Evolutionary conservation across 37 sponge, comb jelly and placozoan genomes (phyloP).

Genomic region (Spongilla lacustris): DNA sequence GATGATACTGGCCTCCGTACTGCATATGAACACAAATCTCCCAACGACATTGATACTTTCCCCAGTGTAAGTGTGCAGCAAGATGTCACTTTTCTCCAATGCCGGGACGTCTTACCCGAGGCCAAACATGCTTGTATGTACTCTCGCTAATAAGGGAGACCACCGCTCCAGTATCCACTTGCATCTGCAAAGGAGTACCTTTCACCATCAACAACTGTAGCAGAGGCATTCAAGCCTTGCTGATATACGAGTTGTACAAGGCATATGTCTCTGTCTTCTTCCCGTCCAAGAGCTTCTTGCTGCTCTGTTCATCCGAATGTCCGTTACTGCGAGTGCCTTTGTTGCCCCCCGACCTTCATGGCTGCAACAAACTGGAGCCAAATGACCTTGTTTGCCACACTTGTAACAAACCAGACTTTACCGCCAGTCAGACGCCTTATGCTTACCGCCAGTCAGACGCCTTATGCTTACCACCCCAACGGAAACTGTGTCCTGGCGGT

Average conservation of each 20-base stretch:
- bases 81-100: neutral
- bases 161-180: constrained; percentile 4
- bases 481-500: neutral
- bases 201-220: neutral
- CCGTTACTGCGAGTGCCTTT: neutral
- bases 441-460: neutral
- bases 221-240: neutral
- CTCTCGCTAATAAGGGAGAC: constrained; percentile 7
- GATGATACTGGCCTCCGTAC: neutral
- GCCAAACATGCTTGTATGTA: neutral
- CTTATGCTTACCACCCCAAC: constrained; percentile 4
- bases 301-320: neutral
- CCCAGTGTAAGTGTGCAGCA: neutral
- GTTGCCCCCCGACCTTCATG: neutral
- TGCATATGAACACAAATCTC: neutral
- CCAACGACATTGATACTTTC: constrained; percentile 3
- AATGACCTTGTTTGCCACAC: constrained; percentile 5
- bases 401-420: neutral
- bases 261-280: neutral
- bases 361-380: neutral
- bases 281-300: neutral
- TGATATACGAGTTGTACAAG: neutral
- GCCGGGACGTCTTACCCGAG: neutral
- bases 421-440: neutral
- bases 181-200: neutral